Conservation (phyloP, 2,113 vertebrate species). For the Azemiops feae region DNA sequence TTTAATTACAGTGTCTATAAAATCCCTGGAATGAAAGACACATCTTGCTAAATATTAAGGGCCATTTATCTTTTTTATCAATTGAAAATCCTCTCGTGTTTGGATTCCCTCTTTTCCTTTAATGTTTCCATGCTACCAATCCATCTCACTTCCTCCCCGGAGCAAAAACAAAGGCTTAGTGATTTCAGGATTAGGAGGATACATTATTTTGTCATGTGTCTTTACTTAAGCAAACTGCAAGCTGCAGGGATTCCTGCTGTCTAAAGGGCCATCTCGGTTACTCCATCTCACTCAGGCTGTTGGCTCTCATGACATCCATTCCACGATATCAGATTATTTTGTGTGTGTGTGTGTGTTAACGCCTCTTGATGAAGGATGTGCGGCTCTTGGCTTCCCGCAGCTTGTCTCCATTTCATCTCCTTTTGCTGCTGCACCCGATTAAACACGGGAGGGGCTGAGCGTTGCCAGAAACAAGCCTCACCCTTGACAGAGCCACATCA, state of each 20-base stretch:
- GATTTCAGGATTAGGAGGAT: constrained; percentile 1
- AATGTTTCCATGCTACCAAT: neutral
- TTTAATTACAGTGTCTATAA: neutral
- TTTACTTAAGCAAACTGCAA: constrained; percentile 20
- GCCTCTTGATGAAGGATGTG: neutral
- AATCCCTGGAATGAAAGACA: neutral
- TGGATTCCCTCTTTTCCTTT: neutral
- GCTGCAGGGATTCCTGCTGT: neutral
- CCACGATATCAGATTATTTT: constrained; percentile 20
- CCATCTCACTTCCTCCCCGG: neutral
- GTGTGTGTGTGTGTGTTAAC: neutral
- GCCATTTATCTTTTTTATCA: neutral
- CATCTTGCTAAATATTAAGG: neutral
- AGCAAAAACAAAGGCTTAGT: neutral
- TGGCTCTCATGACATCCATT: constrained; percentile 6
- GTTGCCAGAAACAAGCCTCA: neutral
- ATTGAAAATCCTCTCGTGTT: neutral
- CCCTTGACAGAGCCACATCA: constrained; percentile 5
- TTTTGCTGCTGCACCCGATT: constrained; percentile 5
- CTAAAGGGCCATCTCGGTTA: neutral
- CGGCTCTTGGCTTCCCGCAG: neutral
- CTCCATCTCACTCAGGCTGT: neutral
- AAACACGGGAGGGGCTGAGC: constrained; percentile 2
- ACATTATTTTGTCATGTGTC: constrained; percentile 7
- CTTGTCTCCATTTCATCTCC: constrained; percentile 15